These are phyloP conservation scores for Neodon shergylaensis DNA, from an alignment of 2,113 vertebrate genomes.

Conservation along the genomic window DNA sequence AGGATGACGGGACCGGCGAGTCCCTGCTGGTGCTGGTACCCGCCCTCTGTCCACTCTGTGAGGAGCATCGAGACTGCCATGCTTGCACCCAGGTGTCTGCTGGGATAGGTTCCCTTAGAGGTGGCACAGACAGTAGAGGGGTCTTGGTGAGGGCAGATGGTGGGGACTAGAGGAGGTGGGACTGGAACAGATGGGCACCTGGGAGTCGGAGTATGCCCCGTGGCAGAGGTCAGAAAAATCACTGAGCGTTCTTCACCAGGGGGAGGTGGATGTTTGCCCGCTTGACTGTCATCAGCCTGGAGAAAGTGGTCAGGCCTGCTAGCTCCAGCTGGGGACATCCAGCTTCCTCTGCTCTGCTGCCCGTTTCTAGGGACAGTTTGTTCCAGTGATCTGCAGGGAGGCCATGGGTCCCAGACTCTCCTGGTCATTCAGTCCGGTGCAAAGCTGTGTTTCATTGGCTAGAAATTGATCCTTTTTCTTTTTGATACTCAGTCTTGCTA, in stretches of 20 bases:
- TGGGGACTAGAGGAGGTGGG: background rate
- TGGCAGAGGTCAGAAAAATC: background rate
- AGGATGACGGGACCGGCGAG: conserved; percentile 61
- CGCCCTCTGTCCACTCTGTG: conserved; percentile 91
- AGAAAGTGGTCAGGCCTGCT: background rate
- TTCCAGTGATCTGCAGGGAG: background rate
- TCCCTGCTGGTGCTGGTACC: conserved; percentile 91
- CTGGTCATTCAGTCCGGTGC: background rate
- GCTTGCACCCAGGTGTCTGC: conserved; percentile 90
- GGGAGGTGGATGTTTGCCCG: fast-evolving
- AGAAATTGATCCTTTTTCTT: background rate
- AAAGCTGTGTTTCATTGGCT: background rate
- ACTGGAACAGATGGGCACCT: background rate
- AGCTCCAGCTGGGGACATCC: background rate
- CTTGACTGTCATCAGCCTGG: no score
- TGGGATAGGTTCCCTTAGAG: background rate
- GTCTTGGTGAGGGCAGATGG: no score
- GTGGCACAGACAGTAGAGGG: background rate
- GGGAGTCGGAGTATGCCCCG: background rate
- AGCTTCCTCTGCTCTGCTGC: fast-evolving
- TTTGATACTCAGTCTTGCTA: background rate
- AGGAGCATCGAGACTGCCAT: conserved; percentile 93
- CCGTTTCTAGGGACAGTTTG: background rate
- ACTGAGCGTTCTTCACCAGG: background rate
- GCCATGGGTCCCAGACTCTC: background rate